Conservation (phyloP, 2,113 vertebrate genomes). For the Amphiprion ocellaris region DNA sequence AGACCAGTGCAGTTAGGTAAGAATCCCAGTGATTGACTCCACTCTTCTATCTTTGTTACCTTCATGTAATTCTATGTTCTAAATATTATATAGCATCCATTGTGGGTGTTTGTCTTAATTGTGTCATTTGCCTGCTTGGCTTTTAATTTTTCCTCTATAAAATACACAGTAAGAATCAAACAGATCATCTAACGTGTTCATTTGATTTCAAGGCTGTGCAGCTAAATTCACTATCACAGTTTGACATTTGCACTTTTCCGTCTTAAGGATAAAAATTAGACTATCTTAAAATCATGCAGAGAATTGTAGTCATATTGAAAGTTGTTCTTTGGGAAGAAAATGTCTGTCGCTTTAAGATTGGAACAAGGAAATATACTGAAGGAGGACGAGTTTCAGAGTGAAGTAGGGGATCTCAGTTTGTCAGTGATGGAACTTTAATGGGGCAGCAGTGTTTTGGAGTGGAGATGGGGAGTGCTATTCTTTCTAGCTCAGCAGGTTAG, state of each 20-base stretch:
- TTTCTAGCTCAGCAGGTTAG: slow-evolving; percentile 60
- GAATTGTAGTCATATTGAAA: slow-evolving; percentile 4
- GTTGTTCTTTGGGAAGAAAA: slow-evolving; percentile 6
- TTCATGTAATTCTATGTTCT: background rate
- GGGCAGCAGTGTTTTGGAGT: slow-evolving; percentile 32
- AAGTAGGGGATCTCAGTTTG: slow-evolving; percentile 30
- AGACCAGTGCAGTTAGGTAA: slow-evolving; percentile 90
- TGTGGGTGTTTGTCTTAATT: no score
- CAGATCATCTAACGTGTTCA: no score
- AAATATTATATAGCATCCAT: no score
- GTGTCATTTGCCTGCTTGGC: no score
- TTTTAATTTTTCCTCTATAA: no score
- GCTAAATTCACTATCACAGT: no score
- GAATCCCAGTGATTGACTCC: slow-evolving; percentile 34
- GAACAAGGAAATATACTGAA: slow-evolving; percentile 23
- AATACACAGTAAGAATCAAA: no score
- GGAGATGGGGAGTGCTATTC: slow-evolving; percentile 35
- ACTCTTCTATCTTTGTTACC: background rate
- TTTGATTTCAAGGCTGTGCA: no score
- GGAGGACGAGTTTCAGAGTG: background rate
- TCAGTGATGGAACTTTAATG: slow-evolving; percentile 50
- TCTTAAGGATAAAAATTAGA: no score
- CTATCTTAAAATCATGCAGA: background rate
- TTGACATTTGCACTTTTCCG: no score
- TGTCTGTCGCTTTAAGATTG: background rate